These are phyloP conservation scores for Hypotaenidia okinawae DNA, from an alignment of 2,797 vertebrate species.

Conservation along the genomic window DNA sequence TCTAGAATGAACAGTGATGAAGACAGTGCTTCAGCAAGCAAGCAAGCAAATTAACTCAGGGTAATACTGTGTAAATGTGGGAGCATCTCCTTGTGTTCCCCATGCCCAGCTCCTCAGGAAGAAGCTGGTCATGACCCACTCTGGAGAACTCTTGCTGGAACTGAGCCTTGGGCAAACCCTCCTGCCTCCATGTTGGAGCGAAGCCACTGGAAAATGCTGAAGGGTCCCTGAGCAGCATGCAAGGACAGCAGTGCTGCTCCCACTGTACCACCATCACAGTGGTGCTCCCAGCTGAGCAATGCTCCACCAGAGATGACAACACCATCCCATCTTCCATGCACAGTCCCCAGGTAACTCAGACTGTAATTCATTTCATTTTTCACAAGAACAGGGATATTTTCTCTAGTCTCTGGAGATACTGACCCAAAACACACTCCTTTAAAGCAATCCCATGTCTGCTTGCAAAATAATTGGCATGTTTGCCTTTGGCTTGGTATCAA, in stretches of 20 bases:
- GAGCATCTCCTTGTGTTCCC: background rate
- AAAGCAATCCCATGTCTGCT: background rate
- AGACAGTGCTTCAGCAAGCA: background rate
- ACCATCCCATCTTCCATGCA: background rate
- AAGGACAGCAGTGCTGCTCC: background rate
- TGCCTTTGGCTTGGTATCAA: background rate
- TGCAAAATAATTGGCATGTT: background rate
- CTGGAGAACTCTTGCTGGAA: background rate
- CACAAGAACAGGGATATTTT: background rate
- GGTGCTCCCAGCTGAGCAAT: background rate
- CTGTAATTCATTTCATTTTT: background rate
- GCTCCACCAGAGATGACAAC: background rate
- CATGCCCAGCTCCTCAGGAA: accelerated
- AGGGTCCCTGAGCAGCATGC: background rate
- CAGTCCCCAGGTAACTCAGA: background rate
- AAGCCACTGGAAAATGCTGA: background rate
- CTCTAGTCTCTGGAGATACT: background rate
- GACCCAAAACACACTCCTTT: background rate
- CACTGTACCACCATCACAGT: accelerated
- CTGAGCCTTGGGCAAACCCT: background rate
- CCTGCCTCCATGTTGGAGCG: background rate
- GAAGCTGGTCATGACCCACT: background rate
- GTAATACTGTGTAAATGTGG: background rate
- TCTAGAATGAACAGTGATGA: background rate
- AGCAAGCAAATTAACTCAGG: background rate